Evolutionary conservation across 1,140 invertebrate genomes (phyloP).

Genomic region (Belonocnema kinseyi): DNA sequence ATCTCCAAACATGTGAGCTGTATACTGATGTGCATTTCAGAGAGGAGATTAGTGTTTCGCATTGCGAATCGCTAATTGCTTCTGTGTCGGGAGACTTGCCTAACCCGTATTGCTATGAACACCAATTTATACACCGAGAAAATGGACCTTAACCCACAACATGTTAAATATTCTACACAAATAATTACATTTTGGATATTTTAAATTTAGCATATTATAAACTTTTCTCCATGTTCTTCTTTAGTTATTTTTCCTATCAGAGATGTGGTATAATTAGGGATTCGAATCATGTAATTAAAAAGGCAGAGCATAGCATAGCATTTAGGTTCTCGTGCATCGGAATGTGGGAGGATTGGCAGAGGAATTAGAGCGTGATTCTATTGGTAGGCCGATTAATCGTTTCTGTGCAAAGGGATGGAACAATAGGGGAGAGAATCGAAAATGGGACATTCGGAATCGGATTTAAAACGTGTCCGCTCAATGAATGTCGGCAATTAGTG

Average conservation of each 20-base stretch:
- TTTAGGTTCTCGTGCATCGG: constrained; percentile 14
- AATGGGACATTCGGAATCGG: constrained; percentile 20
- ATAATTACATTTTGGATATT: too few relatives aligned
- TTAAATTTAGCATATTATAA: too few relatives aligned
- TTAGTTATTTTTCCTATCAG: neutral
- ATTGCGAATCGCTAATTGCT: too few relatives aligned
- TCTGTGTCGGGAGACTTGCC: too few relatives aligned
- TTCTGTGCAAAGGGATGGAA: constrained; percentile 3
- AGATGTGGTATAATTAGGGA: neutral
- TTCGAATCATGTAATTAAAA: constrained; percentile 5
- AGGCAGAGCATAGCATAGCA: neutral
- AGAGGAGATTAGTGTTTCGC: too few relatives aligned
- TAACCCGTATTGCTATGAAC: too few relatives aligned
- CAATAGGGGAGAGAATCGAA: constrained; percentile 9
- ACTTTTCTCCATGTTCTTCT: too few relatives aligned
- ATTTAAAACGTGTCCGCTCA: constrained; percentile 11
- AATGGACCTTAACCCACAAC: too few relatives aligned
- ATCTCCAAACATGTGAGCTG: too few relatives aligned
- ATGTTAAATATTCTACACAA: too few relatives aligned
- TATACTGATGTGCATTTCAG: too few relatives aligned
- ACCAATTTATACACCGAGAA: too few relatives aligned
- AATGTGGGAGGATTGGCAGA: neutral
- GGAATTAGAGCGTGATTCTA: constrained; percentile 24
- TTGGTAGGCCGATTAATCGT: neutral
- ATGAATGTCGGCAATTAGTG: constrained; percentile 22